Conservation (phyloP, 2,113 vertebrate species). For the Aegotheles bennettii region DNA sequence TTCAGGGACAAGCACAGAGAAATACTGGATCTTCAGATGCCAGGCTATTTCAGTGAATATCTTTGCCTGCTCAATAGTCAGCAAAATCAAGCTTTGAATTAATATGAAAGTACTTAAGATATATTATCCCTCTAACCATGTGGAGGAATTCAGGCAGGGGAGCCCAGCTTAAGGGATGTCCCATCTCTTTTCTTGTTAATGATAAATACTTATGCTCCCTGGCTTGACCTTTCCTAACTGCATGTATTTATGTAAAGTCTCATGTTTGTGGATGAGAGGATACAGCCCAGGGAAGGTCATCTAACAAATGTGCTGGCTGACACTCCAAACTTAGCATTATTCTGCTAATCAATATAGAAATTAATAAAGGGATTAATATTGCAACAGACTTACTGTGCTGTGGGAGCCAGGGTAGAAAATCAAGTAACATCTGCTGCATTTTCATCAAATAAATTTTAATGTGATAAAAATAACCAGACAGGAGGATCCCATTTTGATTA, state of each 20-base stretch:
- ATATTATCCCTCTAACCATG: not conserved
- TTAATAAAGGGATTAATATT: not conserved
- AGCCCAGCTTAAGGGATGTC: not conserved
- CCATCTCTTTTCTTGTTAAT: not conserved
- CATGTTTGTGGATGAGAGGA: not conserved
- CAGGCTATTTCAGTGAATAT: not conserved
- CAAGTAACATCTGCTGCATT: not conserved
- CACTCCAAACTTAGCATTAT: not conserved
- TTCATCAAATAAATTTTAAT: not conserved
- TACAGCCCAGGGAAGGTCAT: not conserved
- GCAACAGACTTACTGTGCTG: not conserved
- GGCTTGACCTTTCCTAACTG: not conserved
- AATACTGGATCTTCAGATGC: not conserved
- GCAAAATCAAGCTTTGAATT: not conserved
- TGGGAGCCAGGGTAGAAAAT: not conserved
- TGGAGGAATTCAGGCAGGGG: not conserved
- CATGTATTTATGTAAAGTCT: accelerated
- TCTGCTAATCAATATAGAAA: not conserved
- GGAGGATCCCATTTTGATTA: not conserved
- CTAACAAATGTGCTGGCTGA: not conserved
- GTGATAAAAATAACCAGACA: not conserved
- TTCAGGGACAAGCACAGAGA: not conserved
- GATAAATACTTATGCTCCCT: not conserved
- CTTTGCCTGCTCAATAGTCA: not conserved
- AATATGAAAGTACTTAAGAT: not conserved